These are phyloP conservation scores for Blastobasis adustella DNA, from an alignment of 2,888 invertebrate genomes.

Conservation along the genomic window DNA sequence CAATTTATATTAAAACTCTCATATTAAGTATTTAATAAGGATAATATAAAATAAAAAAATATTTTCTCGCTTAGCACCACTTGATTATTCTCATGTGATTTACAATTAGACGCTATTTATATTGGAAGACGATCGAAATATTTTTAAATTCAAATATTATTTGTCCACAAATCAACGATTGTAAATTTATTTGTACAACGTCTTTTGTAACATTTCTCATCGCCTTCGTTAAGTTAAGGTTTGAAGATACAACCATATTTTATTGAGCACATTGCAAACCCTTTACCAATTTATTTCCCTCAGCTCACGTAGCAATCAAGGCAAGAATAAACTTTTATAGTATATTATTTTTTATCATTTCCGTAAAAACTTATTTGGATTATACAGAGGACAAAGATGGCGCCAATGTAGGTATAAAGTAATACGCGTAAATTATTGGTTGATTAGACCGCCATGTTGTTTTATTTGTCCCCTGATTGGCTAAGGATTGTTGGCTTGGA, in stretches of 20 bases:
- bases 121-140: too few relatives aligned
- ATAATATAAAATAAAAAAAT: conserved; percentile 24
- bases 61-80: conserved; percentile 53
- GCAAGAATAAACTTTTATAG: conserved; percentile 38
- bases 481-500: too few relatives aligned
- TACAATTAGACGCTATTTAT: not conserved
- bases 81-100: conserved; percentile 15
- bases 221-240: too few relatives aligned
- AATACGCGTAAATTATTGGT: not conserved
- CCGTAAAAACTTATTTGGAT: not conserved
- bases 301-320: conserved; percentile 59
- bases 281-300: conserved; percentile 32
- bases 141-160: too few relatives aligned
- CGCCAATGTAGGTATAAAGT: not conserved
- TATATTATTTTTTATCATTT: not conserved
- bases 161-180: too few relatives aligned
- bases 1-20: conserved; percentile 11
- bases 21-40: too few relatives aligned
- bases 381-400: not conserved
- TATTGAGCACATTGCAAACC: conserved; percentile 49
- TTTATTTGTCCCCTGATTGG: not conserved
- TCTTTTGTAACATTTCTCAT: too few relatives aligned
- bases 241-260: conserved; percentile 21
- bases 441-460: not conserved
- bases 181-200: too few relatives aligned